Conservation (phyloP, 2,888 invertebrate genomes). For the Hoplodrina ambigua region DNA sequence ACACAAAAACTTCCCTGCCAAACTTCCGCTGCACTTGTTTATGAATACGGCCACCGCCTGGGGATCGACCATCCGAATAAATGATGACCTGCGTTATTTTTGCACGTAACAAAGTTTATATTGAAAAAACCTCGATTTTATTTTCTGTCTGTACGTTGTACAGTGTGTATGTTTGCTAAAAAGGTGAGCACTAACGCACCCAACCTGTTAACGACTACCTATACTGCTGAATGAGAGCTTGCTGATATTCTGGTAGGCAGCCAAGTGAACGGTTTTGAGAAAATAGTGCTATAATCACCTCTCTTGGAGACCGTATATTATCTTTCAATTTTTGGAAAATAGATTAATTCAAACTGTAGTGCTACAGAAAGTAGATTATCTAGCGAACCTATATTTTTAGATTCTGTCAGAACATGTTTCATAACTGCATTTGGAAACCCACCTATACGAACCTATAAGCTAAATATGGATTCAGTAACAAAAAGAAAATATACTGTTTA, state of each 20-base stretch:
- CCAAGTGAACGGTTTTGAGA: constrained; percentile 18
- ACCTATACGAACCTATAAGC: not conserved
- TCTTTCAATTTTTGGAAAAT: not conserved
- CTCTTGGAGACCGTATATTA: not conserved
- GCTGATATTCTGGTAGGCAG: constrained; percentile 27
- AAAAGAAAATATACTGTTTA: not conserved
- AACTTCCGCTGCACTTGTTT: constrained; percentile 86
- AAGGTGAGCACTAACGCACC: not conserved
- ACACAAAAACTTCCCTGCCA: constrained; percentile 86
- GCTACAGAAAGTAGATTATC: not conserved
- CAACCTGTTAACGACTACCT: constrained; percentile 9
- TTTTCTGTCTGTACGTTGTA: constrained; percentile 14
- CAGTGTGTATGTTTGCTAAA: not conserved
- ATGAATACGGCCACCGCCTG: constrained; percentile 79
- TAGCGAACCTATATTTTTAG: not conserved
- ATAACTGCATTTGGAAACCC: not conserved
- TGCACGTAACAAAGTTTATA: constrained; percentile 57
- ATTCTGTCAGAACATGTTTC: not conserved
- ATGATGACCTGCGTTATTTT: constrained; percentile 71
- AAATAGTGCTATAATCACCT: constrained; percentile 22
- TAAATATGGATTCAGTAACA: not conserved
- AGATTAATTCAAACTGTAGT: not conserved
- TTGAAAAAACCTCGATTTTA: constrained; percentile 54
- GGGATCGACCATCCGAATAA: constrained; percentile 75
- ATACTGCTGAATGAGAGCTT: constrained; percentile 1